Evolutionary conservation across 2,113 vertebrate genomes (phyloP).

Genomic region (Neolamprologus falcicula): DNA sequence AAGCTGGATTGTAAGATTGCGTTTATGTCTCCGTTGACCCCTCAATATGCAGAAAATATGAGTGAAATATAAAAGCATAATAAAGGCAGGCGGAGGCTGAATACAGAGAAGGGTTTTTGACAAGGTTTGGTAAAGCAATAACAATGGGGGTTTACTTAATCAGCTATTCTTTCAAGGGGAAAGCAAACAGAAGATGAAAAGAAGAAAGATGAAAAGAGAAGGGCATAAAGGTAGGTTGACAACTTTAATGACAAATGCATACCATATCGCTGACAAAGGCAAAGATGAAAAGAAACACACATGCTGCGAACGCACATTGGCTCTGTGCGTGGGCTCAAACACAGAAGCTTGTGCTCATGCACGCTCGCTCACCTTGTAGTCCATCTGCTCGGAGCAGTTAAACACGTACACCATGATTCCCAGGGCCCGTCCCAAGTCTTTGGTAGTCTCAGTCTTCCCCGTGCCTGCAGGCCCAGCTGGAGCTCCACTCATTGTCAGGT

Average conservation of each 20-base stretch:
- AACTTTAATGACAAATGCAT: conserved; percentile 32
- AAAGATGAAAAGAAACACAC: conserved; percentile 6
- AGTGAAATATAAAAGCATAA: background rate
- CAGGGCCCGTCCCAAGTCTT: conserved; percentile 88
- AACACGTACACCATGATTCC: conserved; percentile 97
- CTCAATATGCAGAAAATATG: conserved; percentile 19
- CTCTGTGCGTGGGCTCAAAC: background rate
- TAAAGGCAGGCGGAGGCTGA: background rate
- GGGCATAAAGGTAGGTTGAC: background rate
- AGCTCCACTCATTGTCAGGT: conserved; percentile 93
- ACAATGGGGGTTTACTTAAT: conserved; percentile 24
- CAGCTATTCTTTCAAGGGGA: background rate
- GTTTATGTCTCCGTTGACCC: conserved; percentile 21
- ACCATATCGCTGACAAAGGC: conserved; percentile 1
- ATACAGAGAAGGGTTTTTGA: background rate
- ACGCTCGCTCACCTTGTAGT: conserved; percentile 81
- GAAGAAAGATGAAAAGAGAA: conserved; percentile 22
- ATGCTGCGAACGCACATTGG: background rate
- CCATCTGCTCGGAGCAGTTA: conserved; percentile 98
- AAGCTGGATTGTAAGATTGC: conserved; percentile 15
- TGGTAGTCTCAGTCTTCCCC: conserved; percentile 95
- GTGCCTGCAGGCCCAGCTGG: conserved; percentile 91
- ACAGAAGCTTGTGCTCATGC: background rate
- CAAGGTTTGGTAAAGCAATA: conserved; percentile 12
- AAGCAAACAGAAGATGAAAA: conserved; percentile 10